Conservation (phyloP, 1,140 invertebrate species). For the Drosophila littoralis region DNA sequence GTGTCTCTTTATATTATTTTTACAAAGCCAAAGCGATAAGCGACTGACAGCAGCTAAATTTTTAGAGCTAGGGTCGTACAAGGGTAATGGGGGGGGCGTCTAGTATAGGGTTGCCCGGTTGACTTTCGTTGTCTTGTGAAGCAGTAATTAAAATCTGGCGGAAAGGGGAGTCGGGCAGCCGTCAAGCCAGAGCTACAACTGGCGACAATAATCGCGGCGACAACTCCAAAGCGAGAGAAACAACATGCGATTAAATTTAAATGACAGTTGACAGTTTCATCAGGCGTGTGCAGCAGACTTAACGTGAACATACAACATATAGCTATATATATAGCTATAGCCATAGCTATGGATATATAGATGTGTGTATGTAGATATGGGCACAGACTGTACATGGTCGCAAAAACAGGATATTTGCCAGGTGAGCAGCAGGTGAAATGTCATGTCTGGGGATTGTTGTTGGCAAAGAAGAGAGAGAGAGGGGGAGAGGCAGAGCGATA, state of each 20-base stretch:
- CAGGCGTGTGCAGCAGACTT: conserved; percentile 31
- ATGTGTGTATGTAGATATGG: conserved; percentile 20
- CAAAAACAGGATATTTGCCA: conserved; percentile 32
- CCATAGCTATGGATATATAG: conserved; percentile 7
- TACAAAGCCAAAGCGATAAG: conserved; percentile 49
- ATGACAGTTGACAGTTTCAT: conserved; percentile 56
- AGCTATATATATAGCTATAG: conserved; percentile 9
- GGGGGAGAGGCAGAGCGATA: not conserved
- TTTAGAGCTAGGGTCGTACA: not conserved
- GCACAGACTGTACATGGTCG: not conserved
- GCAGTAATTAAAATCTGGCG: conserved; percentile 46
- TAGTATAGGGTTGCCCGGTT: conserved; percentile 4
- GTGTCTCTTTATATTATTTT: conserved; percentile 47
- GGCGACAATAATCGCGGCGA: conserved; percentile 55
- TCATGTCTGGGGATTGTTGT: conserved; percentile 17
- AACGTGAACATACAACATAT: conserved; percentile 28
- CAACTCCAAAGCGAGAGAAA: conserved; percentile 54
- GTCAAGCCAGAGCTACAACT: not conserved
- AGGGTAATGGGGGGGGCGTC: not conserved
- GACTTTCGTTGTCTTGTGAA: conserved; percentile 42
- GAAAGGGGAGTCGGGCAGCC: not conserved
- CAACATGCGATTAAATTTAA: conserved; percentile 57
- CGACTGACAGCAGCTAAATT: conserved; percentile 26
- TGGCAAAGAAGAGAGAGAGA: not conserved
- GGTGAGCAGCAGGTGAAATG: conserved; percentile 38